Evolutionary conservation across 2,888 invertebrate species (phyloP).

Genomic region (Mylabris sibirica): DNA sequence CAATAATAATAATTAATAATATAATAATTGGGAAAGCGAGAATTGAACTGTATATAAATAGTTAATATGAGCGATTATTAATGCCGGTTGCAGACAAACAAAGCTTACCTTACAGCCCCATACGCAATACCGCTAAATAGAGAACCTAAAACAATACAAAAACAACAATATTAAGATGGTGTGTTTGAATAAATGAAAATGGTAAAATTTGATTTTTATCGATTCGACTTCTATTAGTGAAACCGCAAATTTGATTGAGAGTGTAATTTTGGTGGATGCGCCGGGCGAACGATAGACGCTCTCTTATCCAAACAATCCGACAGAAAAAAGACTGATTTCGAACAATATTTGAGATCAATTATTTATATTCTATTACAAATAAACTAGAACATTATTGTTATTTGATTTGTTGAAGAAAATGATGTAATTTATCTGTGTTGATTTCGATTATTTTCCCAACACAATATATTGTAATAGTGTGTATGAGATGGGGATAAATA

Average conservation of each 20-base stretch:
- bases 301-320: not conserved
- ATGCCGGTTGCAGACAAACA: not conserved
- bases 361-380: too few relatives aligned
- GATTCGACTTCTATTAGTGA: too few relatives aligned
- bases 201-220: too few relatives aligned
- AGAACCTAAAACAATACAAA: not conserved
- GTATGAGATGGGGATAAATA: not conserved
- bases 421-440: not conserved
- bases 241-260: not conserved
- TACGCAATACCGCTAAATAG: not conserved
- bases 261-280: constrained; percentile 2
- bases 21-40: too few relatives aligned
- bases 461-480: too few relatives aligned
- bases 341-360: too few relatives aligned
- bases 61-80: not conserved
- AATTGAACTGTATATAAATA: not conserved
- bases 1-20: not conserved
- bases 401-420: not conserved
- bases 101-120: not conserved
- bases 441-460: not conserved
- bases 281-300: not conserved
- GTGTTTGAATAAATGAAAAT: too few relatives aligned
- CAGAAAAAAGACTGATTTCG: too few relatives aligned
- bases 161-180: not conserved
- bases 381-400: not conserved